Conservation (phyloP, 2,113 vertebrate species). For the Pollimyrus isidori region DNA sequence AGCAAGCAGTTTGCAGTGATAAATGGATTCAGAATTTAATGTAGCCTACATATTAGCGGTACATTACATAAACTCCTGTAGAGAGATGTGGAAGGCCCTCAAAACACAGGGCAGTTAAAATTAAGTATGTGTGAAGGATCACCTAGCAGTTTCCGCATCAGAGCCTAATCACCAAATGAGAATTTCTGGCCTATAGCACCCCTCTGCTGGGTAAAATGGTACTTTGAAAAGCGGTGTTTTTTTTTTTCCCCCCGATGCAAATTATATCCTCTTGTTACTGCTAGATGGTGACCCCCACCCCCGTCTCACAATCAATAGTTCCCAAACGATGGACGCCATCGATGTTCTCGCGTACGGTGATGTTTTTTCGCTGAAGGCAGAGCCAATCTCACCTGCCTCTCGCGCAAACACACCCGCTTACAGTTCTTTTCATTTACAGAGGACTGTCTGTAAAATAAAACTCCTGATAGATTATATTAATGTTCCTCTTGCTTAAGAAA, state of each 20-base stretch:
- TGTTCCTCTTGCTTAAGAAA: background rate
- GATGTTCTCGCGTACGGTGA: background rate
- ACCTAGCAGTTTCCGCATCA: background rate
- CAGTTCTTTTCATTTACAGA: background rate
- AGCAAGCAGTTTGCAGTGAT: background rate
- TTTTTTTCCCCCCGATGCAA: background rate
- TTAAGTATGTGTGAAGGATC: background rate
- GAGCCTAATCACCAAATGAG: background rate
- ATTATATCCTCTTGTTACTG: background rate
- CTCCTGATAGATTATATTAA: background rate
- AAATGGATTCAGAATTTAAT: background rate
- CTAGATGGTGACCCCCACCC: background rate
- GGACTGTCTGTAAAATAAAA: background rate
- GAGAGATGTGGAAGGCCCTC: background rate
- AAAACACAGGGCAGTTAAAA: background rate
- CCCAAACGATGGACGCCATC: background rate
- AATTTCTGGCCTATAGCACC: background rate
- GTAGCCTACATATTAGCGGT: background rate
- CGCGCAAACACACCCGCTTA: background rate
- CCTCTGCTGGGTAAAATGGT: background rate
- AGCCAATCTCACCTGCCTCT: background rate
- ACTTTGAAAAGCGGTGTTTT: background rate
- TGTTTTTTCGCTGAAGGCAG: background rate
- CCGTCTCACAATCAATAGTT: background rate
- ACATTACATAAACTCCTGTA: background rate